Percentiles rank a stretch among this genome's conserved stretches.
phyloP scores from a whole-genome alignment of 2,888 invertebrate genomes.

The Sclerodermus sp. region DNA sequence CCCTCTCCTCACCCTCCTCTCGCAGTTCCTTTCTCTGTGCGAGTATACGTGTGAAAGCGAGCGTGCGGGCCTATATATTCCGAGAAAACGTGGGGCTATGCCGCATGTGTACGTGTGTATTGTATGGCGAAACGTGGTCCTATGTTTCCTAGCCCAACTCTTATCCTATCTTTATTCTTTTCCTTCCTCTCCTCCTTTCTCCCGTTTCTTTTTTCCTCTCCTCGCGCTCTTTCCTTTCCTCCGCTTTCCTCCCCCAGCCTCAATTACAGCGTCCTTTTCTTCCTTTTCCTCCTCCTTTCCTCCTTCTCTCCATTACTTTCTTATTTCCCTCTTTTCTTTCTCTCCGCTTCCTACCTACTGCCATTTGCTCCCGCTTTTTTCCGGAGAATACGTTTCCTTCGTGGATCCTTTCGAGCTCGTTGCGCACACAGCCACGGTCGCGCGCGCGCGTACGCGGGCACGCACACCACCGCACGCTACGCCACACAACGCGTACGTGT shows the following conservation, averaged over 20 bases:
- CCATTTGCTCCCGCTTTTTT: no score
- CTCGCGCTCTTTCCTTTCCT: no score
- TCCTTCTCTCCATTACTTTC: slow-evolving; percentile 7
- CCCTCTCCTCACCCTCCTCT: no score
- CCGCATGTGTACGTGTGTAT: slow-evolving; percentile 23
- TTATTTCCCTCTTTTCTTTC: slow-evolving; percentile 12
- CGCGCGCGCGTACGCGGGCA: no score
- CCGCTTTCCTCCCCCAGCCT: no score
- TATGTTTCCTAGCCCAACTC: slow-evolving; percentile 32
- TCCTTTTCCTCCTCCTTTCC: no score
- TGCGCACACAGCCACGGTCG: no score
- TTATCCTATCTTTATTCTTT: neutral
- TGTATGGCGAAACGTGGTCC: slow-evolving; percentile 45
- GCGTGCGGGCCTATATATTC: neutral
- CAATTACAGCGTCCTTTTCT: no score
- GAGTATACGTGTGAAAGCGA: slow-evolving; percentile 7
- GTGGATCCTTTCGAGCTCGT: no score
- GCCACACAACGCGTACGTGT: no score
- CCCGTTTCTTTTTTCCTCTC: neutral
- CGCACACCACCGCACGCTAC: neutral
- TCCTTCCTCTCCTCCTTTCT: neutral
- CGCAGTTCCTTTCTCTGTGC: no score
- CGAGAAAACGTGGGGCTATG: neutral
- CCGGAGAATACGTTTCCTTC: no score
- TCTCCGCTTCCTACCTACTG: neutral